Evolutionary conservation across 2,888 invertebrate species (phyloP), one percentile per base, ranked within the genome.

Genomic region (Dasysyrphus tricinctus): DNA sequence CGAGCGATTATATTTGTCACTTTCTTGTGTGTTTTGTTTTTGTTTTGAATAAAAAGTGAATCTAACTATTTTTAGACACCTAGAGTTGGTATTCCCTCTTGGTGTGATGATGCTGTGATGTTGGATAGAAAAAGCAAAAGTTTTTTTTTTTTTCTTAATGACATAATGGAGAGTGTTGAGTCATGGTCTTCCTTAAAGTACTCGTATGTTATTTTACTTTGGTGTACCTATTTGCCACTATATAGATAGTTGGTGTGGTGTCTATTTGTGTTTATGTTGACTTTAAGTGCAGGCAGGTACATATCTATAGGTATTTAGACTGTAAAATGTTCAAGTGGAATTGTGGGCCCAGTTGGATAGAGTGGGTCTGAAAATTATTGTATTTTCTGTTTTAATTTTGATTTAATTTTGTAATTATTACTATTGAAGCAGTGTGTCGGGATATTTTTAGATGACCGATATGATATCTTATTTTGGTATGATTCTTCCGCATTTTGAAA

Each of bases 91-190:
- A 16, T 44, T 56, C 61, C 63, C 44, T 59, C 56, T 42, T 11
- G 49, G 11, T 54, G 70, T 69, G 63, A 49, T 72, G 29, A 6
- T 63, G 61, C 34, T 24, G 56, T 19, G 56, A 73, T 67, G 75
- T 47, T 76, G 76, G 44, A 54, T 37, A 29, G 51, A 37, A 69
- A 69, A 54, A 54, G 69, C 49, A 77, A 54, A 32, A 42, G 37
- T 42, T 14, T 42, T 42, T 39, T 37, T 16, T 57, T 57, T 57
- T 12, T 34, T n/a, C 24, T 49, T n/a, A 69, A 69, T 85, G 85
- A 85, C 85, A 85, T 85, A 85, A 85, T 81, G 77, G 61, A 77
- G 47, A 69, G 16, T 42, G 57, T 61, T 85, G 85, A 85, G 77
- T 85, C 80, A 85, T 63, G 80, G 39, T 24, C 14, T 69, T 67